Conservation (phyloP, 2,888 invertebrate species). For the Thalpophila matura region DNA sequence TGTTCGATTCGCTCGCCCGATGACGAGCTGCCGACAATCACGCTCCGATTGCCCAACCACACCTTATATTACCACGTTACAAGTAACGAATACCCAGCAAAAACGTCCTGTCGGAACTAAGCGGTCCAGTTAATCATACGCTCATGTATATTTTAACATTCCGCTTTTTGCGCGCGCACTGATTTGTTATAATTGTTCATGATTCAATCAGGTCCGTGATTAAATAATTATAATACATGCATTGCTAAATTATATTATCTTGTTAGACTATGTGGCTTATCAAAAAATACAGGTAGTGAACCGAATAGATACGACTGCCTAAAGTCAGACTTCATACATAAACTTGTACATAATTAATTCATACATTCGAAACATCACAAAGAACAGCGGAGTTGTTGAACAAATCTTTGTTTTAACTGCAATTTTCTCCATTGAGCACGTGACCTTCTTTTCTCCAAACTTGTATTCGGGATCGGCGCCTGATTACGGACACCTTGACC, state of each 20-base stretch:
- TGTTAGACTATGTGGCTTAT: not conserved
- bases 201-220: too few relatives aligned
- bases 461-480: constrained; percentile 56
- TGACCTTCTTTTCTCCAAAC: constrained; percentile 49
- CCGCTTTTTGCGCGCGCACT: constrained; percentile 38
- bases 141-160: constrained; percentile 41
- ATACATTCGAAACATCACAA: constrained; percentile 12
- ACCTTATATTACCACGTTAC: constrained; percentile 41
- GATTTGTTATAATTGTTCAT: constrained; percentile 44
- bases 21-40: constrained; percentile 48
- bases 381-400: not conserved
- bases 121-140: constrained; percentile 42
- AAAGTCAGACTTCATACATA: constrained; percentile 10
- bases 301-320: constrained; percentile 9
- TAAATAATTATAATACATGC: constrained; percentile 33
- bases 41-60: constrained; percentile 51
- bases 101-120: constrained; percentile 64
- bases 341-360: constrained; percentile 15
- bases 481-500: constrained; percentile 72
- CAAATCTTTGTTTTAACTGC: constrained; percentile 22
- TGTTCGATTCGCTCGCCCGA: constrained; percentile 41
- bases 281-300: constrained; percentile 1
- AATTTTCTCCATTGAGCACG: constrained; percentile 17
- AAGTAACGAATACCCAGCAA: constrained; percentile 40
- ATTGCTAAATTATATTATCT: constrained; percentile 23